phyloP scores from a whole-genome alignment of 2,797 vertebrate genomes.

The Mus caroli region DNA sequence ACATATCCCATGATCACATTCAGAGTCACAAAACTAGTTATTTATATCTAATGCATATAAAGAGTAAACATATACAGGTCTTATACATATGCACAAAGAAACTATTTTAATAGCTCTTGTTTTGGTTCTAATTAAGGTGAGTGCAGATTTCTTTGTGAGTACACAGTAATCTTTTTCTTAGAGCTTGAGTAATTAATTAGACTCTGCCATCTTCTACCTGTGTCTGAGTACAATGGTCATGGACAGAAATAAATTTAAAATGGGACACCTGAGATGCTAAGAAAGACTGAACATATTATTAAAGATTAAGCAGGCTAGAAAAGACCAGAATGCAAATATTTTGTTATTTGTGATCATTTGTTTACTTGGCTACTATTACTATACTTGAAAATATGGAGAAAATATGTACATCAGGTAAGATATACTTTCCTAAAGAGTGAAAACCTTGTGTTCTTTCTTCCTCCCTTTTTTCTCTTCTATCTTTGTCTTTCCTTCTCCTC shows the following conservation, averaged over 20 bases:
- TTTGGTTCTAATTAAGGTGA: slow-evolving; percentile 77
- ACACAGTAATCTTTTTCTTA: slow-evolving; percentile 70
- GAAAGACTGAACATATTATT: slow-evolving; percentile 81
- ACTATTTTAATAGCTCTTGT: slow-evolving; percentile 80
- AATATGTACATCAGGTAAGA: not conserved
- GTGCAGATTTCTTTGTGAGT: slow-evolving; percentile 70
- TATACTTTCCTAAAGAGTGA: not conserved
- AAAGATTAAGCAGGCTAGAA: slow-evolving; percentile 77
- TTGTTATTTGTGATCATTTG: slow-evolving; percentile 51
- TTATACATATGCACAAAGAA: slow-evolving; percentile 66
- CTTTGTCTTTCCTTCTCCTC: not conserved
- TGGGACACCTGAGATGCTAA: slow-evolving; percentile 75
- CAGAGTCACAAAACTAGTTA: slow-evolving; percentile 35
- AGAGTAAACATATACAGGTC: slow-evolving; percentile 48
- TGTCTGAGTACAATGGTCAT: slow-evolving; percentile 70
- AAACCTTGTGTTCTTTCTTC: not conserved
- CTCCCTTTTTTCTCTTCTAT: rapidly evolving
- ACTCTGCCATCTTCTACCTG: slow-evolving; percentile 66
- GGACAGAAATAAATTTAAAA: slow-evolving; percentile 79
- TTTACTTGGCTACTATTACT: slow-evolving; percentile 40
- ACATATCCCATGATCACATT: slow-evolving; percentile 14
- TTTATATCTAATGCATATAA: slow-evolving; percentile 41
- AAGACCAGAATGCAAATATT: slow-evolving; percentile 69
- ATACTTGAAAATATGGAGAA: slow-evolving; percentile 15
- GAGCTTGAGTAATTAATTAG: slow-evolving; percentile 77